These are phyloP conservation scores for Notoglanidium macrostoma DNA, from an alignment of 2,797 vertebrate species.

Conservation along the genomic window DNA sequence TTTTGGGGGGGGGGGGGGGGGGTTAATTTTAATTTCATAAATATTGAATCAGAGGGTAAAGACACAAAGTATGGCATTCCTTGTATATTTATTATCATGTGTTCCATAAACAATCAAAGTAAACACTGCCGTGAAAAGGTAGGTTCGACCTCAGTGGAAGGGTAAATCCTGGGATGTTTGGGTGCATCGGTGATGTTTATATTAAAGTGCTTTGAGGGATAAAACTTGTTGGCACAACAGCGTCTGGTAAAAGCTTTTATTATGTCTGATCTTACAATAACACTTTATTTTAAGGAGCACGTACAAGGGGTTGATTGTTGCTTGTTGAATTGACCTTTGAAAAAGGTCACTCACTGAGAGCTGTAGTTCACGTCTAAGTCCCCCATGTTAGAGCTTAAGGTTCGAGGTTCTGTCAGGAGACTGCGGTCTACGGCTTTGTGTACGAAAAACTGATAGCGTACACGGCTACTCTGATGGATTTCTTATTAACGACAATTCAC, in stretches of 20 bases:
- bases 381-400: neutral
- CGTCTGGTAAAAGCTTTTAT: neutral
- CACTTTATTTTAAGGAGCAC: neutral
- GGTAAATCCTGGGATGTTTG: neutral
- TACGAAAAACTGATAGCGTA: neutral
- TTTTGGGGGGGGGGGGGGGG: neutral
- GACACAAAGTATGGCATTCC: neutral
- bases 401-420: neutral
- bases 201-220: neutral
- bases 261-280: neutral
- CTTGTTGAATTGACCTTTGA: neutral
- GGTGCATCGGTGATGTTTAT: neutral
- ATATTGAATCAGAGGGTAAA: conserved; percentile 7
- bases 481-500: no score
- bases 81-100: neutral
- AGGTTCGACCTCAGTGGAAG: neutral
- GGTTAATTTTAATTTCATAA: neutral
- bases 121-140: neutral
- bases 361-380: neutral
- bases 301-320: neutral
- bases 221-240: neutral
- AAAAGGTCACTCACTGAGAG: neutral
- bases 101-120: no score
- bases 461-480: no score
- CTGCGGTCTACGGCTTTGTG: neutral